Evolutionary conservation across 2,797 vertebrate genomes (phyloP), one percentile per base, ranked within the genome.

Genomic region (Urosaurus nigricauda): DNA sequence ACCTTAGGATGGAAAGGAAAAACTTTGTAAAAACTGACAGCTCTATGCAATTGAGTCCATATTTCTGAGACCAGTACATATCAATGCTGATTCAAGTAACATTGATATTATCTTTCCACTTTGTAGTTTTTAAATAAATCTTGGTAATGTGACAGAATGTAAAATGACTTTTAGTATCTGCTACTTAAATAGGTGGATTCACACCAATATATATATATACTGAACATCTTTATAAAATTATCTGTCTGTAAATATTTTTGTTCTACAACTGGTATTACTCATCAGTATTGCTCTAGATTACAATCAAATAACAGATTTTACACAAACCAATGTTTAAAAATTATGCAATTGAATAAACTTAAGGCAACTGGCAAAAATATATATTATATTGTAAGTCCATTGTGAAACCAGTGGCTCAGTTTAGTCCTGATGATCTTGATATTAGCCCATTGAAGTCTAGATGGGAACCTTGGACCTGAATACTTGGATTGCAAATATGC

Each of bases 231-330:
- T 95, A 94, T 95, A 96, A 95, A 95, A 87, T 85, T 75, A 92
- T 93, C 92, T 93, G 91, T 95, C 95, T 92, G 92, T 93, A 96
- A 96, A 95, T 95, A 94, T 94, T 94, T 84, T 71, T 88, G 60
- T 94, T 95, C 93, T 88, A 85, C 51, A 77, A 77, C 35, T 84
- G 75, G 29, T 89, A 94, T 94, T 92, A 92, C 86, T 92, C 88
- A 91, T 88, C 91, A 94, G 32, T 73, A 87, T 92, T 90, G 87
- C 91, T 94, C 91, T 93, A 94, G 94, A 91, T 94, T 93, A 92
- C 90, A 93, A 88, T 75, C 43, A 86, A 84, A 93, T 60, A 90
- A 94, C 90, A 91, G 83, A 86, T 90, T 93, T 94, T 91, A 92
- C 93, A 91, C 88, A 88, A 87, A 79, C 83, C 37, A 73, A 89